phyloP scores from a whole-genome alignment of 2,113 vertebrate species.

The Onychostoma macrolepis region DNA sequence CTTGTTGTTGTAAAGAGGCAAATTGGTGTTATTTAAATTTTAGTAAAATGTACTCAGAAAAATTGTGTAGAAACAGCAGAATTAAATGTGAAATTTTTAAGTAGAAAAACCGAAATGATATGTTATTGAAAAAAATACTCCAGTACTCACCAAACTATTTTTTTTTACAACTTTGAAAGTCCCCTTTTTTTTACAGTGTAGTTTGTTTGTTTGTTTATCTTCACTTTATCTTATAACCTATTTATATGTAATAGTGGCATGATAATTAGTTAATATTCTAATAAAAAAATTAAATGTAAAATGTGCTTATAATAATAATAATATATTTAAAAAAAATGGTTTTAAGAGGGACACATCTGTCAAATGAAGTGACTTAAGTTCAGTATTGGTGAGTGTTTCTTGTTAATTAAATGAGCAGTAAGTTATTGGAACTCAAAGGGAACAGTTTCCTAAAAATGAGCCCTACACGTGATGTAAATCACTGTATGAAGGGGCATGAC shows the following conservation, averaged over 20 bases:
- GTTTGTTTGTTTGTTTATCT: neutral
- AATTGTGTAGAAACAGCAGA: too few species aligned
- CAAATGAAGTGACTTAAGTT: neutral
- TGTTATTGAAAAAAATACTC: too few species aligned
- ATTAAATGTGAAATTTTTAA: too few species aligned
- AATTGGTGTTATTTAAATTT: neutral
- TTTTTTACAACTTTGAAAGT: too few species aligned
- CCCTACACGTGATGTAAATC: neutral
- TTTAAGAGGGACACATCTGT: neutral
- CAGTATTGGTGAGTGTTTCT: neutral
- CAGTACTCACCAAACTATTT: too few species aligned
- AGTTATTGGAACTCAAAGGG: neutral
- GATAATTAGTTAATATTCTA: neutral
- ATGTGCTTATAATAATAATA: neutral
- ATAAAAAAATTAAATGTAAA: neutral
- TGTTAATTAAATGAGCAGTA: neutral
- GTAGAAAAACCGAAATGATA: too few species aligned
- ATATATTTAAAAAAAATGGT: too few species aligned
- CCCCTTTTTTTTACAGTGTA: too few species aligned
- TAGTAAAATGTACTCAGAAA: too few species aligned
- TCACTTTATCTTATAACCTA: neutral
- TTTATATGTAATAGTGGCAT: neutral
- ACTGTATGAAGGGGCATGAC: neutral
- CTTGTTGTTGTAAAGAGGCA: neutral
- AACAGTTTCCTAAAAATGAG: neutral